These are phyloP conservation scores for Petaurus breviceps DNA, from an alignment of 2,113 vertebrate genomes.

Conservation along the genomic window DNA sequence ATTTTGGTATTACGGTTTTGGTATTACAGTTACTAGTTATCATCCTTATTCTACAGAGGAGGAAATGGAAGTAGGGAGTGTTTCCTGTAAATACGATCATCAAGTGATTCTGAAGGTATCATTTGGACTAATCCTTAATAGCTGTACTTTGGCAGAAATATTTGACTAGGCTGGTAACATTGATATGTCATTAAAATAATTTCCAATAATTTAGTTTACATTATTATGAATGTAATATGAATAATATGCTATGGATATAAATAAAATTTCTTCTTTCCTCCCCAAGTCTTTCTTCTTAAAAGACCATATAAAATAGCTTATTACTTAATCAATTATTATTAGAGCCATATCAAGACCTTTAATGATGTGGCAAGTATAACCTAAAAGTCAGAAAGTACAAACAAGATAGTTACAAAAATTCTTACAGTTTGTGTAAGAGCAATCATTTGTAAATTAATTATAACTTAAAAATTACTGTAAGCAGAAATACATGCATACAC, in stretches of 20 bases:
- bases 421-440: conserved; percentile 51
- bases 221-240: not conserved
- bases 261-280: not conserved
- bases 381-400: conserved; percentile 57
- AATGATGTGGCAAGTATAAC: conserved; percentile 23
- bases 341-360: conserved; percentile 20
- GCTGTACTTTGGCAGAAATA: not conserved
- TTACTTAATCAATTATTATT: conserved; percentile 37
- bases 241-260: not conserved
- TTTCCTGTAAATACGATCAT: not conserved
- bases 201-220: not conserved
- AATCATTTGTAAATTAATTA: conserved; percentile 61
- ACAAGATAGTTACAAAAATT: conserved; percentile 46
- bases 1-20: not conserved
- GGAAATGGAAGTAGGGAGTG: not conserved
- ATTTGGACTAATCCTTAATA: not conserved
- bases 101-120: not conserved
- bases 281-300: conserved; percentile 5
- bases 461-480: conserved; percentile 44
- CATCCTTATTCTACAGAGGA: not conserved
- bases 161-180: not conserved
- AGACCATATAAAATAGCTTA: not conserved
- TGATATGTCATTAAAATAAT: not conserved
- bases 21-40: not conserved
- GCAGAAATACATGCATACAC: conserved; percentile 42